Conservation (phyloP, 2,888 invertebrate species). For the Agrochola lota region DNA sequence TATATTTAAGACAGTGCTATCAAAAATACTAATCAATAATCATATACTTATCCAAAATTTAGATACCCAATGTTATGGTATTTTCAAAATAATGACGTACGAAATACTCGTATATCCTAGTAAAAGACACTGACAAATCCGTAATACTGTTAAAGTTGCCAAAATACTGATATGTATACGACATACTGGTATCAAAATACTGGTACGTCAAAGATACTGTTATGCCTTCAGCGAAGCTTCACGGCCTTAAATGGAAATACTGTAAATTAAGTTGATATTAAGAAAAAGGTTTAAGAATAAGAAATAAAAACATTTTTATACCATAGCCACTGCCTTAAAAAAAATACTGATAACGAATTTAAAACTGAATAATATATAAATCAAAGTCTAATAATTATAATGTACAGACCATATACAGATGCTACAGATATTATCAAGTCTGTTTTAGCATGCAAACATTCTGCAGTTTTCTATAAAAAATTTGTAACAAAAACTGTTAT, state of each 20-base stretch:
- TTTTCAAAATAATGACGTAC: neutral
- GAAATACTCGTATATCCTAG: neutral
- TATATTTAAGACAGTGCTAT: too few species aligned
- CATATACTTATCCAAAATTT: too few species aligned
- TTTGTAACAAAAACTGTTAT: neutral
- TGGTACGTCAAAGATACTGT: neutral
- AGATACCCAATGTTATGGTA: neutral
- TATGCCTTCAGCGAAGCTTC: neutral
- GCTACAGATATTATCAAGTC: neutral
- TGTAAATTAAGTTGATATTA: neutral
- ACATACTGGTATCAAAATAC: slow-evolving; percentile 7
- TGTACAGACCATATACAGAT: neutral
- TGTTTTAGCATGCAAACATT: neutral
- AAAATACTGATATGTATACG: neutral
- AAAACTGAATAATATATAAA: slow-evolving; percentile 15
- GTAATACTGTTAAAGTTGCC: too few species aligned
- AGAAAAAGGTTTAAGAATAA: neutral
- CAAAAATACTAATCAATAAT: too few species aligned
- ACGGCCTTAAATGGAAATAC: slow-evolving; percentile 1
- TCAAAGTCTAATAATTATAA: neutral
- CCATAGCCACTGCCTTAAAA: neutral
- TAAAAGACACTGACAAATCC: neutral
- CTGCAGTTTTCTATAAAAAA: neutral
- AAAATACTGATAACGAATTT: slow-evolving; percentile 31
- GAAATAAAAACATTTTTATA: slow-evolving; percentile 7